A percentile compares a stretch with the other conserved stretches of the same genome.
phyloP scores from a whole-genome alignment of 2,113 vertebrate genomes.

The Willisornis vidua region DNA sequence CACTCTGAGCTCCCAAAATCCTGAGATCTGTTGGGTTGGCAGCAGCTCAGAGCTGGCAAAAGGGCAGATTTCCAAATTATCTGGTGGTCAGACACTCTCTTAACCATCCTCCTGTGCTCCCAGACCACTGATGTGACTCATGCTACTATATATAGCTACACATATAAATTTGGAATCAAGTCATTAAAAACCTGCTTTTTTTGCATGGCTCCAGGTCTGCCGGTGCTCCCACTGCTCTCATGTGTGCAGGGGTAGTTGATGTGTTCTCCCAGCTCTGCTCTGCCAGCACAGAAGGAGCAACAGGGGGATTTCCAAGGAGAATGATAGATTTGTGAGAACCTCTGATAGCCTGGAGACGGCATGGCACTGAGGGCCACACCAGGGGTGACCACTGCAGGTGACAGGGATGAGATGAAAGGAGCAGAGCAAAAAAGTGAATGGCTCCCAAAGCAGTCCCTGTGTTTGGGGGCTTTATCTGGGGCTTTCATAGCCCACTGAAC shows the following conservation, averaged over 20 bases:
- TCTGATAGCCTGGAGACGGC: not conserved
- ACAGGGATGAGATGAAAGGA: not conserved
- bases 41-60: not conserved
- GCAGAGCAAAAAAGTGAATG: not conserved
- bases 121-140: not conserved
- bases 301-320: not conserved
- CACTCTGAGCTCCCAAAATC: not conserved
- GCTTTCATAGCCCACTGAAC: not conserved
- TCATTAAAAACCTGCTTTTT: not conserved
- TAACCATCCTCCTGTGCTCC: not conserved
- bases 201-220: fast-evolving
- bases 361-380: not conserved
- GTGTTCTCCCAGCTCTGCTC: not conserved
- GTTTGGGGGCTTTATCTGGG: not conserved
- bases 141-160: not conserved
- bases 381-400: not conserved
- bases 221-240: not conserved
- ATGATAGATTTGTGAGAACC: not conserved
- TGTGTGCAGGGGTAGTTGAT: not conserved
- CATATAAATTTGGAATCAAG: not conserved
- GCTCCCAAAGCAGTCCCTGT: not conserved
- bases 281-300: not conserved
- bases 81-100: not conserved
- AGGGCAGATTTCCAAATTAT: not conserved
- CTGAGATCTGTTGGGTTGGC: fast-evolving